Base-by-base conservation (phyloP, 2,888 invertebrate species). In the Amorpha juglandis region DNA sequence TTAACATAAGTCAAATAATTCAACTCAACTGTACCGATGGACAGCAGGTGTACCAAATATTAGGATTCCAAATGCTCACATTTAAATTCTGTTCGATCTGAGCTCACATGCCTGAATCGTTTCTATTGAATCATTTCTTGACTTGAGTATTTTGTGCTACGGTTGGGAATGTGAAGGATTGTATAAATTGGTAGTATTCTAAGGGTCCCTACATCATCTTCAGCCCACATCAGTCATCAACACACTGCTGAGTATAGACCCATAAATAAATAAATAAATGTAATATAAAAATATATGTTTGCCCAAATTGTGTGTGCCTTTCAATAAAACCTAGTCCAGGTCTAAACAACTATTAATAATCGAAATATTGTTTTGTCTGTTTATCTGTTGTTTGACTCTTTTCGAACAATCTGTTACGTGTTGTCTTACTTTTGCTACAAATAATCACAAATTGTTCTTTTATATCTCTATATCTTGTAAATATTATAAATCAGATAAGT, bases 1-100 rank as follows among this genome's bases (percentile, higher is more conserved):
- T 52, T 12, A 42, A 50, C 8, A 19, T 50, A 9, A 48, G 16
- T 48, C 0, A 19, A 42, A 51, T 42, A 53, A 12, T 63, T 68
- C 51, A 16, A 19, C 21, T 35, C 58, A 64, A 68, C 48, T 69
- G 72, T 74, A 72, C 75, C 38, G 63, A 45, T 58, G 69, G 71
- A 69, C 69, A 68, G 65, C 70, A 74, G 70, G 67, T 72, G 69
- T 50, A 19, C 14, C 35, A 2, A 14, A 45, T 64, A 66, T 62
- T 63, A 66, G 58, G 66, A 68, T 66, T 66, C 64, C 47, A 66
- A 68, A 68, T 68, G 66, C 63, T 67, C 67, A 63, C 66, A 69
- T 72, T 69, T 52, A 69, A 72, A 72, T 68, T 67, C 68, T 51
- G 71, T 70, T 65, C 71, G 48, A 69, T 68, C 53, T 47, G 12